Evolutionary conservation across 2,888 invertebrate genomes (phyloP), one percentile per base, ranked within the genome.

Genomic region (Lutraria lutraria): DNA sequence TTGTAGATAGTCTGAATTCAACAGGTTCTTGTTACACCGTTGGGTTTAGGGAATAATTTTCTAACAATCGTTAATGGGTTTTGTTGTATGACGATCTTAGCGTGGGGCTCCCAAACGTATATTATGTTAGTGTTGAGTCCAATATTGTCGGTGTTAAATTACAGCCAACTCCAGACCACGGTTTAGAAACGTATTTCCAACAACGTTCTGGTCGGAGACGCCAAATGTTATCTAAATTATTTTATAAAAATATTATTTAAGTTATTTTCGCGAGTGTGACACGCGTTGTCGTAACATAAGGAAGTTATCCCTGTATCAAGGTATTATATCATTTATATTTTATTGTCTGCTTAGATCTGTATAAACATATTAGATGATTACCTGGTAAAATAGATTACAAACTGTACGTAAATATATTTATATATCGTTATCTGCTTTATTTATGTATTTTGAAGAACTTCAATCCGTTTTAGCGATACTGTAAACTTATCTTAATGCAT

Each of bases 1-100:
- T 72, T 53, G 31, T 52, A 80, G 68, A 83, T 79, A 54, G 80
- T 88, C 63, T 80, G 81, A 60, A 53, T 63, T 72, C 60, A 54
- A 84, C 34, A 72, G 85, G 81, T 68, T 88, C 88, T 19, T 21
- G 60, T 88, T 88, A 53, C 85, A 85, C 12, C 79, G 19, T 83
- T 34, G 85, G 79, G 83, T 56, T 56, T 43, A 29, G 81, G 81
- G 88, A 88, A 85, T 82, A 81, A 76, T 85, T 83, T 63, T 53
- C 85, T 86, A 79, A 88, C 90, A 88, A 88, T 86, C 80, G 88
- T 86, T 90, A 90, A 90, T 90, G 90, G 88, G 79, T 88, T 63
- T 76, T 31, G 80, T 76, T 76, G 81, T 63, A 56, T 34, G 56
- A 31, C 81, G 86, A 90, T 88, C 88, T 76, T 85, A 81, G 54